Evolutionary conservation across 2,113 vertebrate species (phyloP).

Genomic region (Conger conger): DNA sequence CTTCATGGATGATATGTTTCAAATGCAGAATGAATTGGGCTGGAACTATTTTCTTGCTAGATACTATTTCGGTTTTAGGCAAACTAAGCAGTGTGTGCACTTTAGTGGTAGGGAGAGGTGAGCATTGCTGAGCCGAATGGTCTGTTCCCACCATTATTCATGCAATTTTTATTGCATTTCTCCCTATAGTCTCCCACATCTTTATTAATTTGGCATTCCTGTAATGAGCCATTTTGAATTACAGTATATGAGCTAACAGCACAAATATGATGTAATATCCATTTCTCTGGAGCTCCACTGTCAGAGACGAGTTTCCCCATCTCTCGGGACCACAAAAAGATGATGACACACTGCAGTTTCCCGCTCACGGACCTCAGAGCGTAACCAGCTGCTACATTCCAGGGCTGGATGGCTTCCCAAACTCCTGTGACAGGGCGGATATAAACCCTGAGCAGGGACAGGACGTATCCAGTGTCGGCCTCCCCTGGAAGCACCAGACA

Average conservation of each 20-base stretch:
- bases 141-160: no score
- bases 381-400: background rate
- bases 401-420: background rate
- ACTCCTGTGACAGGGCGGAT: constrained; percentile 37
- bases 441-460: constrained; percentile 46
- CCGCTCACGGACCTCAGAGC: background rate
- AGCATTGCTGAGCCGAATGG: no score
- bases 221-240: background rate
- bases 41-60: no score
- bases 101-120: no score
- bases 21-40: no score
- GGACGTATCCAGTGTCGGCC: constrained; percentile 43
- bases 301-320: background rate
- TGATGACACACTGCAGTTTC: background rate
- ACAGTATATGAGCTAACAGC: background rate
- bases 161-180: no score
- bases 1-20: no score
- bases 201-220: background rate
- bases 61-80: no score
- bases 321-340: background rate
- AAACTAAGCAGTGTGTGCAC: no score
- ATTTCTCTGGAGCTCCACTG: background rate
- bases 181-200: background rate
- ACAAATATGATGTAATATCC: background rate
- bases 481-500: background rate